These are phyloP conservation scores for Leptestheria dahalacensis DNA, from an alignment of 1,140 invertebrate species.

Conservation along the genomic window DNA sequence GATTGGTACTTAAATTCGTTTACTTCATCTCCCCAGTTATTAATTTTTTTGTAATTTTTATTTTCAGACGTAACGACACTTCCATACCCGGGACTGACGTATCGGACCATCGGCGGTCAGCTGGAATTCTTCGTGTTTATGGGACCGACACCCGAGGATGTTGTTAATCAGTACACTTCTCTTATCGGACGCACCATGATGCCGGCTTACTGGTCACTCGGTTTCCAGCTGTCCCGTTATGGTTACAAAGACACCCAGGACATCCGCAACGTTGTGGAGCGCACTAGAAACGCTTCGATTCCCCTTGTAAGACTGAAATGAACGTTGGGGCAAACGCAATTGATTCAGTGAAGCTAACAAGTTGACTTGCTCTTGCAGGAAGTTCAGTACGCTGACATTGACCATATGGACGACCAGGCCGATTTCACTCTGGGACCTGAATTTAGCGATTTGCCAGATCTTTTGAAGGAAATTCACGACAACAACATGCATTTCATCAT, in stretches of 20 bases:
- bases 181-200: constrained; percentile 25
- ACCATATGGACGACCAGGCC: constrained; percentile 28
- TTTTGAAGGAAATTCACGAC: constrained; percentile 26
- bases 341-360: background rate
- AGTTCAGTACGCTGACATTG: constrained; percentile 33
- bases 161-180: constrained; percentile 33
- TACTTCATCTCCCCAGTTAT: background rate
- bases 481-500: constrained; percentile 28
- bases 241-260: constrained; percentile 29
- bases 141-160: constrained; percentile 29
- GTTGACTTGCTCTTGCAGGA: constrained; percentile 21
- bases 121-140: constrained; percentile 29
- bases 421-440: constrained; percentile 31
- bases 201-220: constrained; percentile 34
- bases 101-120: constrained; percentile 28
- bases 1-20: constrained; percentile 12
- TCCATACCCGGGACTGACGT: constrained; percentile 25
- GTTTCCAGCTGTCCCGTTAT: constrained; percentile 33
- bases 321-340: background rate
- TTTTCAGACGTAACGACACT: constrained; percentile 13
- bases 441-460: constrained; percentile 28
- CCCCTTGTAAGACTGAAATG: constrained; percentile 28
- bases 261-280: constrained; percentile 25
- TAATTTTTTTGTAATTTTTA: background rate
- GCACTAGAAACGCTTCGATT: constrained; percentile 27